Base-by-base conservation (phyloP, 1,140 invertebrate genomes). In the Proctacanthus coquilletti region DNA sequence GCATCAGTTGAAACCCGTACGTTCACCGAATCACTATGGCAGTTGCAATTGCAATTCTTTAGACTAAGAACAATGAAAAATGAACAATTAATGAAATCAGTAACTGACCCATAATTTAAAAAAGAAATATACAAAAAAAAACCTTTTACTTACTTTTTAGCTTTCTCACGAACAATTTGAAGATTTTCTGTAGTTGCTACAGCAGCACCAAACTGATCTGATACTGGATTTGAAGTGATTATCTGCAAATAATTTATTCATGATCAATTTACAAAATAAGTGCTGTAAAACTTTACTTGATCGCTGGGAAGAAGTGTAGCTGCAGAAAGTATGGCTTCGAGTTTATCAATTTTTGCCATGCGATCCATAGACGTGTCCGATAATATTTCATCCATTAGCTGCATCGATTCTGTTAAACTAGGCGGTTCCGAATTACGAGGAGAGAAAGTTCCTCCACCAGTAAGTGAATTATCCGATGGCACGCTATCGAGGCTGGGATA, bases 361-460 rank as follows among this genome's bases (percentile, higher is more conserved):
- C 79, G 71, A 55, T 88, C 83, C 71, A 88, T 84, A 37, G 74
- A 73, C 41, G 70, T 71, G 55, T 88, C 79, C n/a, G 78, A 80
- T 17, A 88, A 63, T 42, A 87, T 81, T 52, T 85, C 79, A 55
- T 88, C 82, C 51, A 89, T 71, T 69, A 87, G 71, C 57, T 85
- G 82, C 84, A 88, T 88, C 1, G 83, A 86, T 57, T 87, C 83
- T 1, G 83, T 85, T n/a, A 88, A 64, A 53, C 81, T 85, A n/a
- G 77, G 77, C n/a, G 80, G 82, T 46, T 84, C 80, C 2, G 74
- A 77, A 39, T 74, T 80, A 44, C 72, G 66, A 10, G 77, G 77
- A 18, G 77, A 82, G 11, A 75, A 71, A 42, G 79, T 68, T 38
- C 70, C 65, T n/a, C n/a, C n/a, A 62, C 71, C 71, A 43, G 66